phyloP scores from a whole-genome alignment of 1,140 invertebrate genomes.

The Nephila pilipes region DNA sequence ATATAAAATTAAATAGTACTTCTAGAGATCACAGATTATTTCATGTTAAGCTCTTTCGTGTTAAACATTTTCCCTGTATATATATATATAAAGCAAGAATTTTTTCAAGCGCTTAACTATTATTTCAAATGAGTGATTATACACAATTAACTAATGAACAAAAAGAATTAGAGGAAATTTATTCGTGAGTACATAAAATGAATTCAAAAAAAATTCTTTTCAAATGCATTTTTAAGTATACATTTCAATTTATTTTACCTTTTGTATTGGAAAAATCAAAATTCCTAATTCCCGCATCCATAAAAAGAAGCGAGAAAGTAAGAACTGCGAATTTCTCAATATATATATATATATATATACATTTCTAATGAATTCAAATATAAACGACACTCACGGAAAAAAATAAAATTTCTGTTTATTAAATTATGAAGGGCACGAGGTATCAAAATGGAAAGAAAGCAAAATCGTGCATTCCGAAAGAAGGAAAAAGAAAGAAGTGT shows the following conservation, averaged over 20 bases:
- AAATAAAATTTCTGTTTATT: slow-evolving; percentile 48
- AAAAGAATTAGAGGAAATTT: too few species aligned
- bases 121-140: too few species aligned
- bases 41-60: too few species aligned
- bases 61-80: too few species aligned
- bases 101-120: too few species aligned
- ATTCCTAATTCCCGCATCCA: slow-evolving; percentile 11
- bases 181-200: too few species aligned
- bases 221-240: not conserved
- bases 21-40: too few species aligned
- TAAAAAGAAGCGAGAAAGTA: not conserved
- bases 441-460: slow-evolving; percentile 11
- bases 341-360: too few species aligned
- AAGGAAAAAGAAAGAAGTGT: not conserved
- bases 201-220: not conserved
- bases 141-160: too few species aligned
- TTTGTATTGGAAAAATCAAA: not conserved
- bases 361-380: not conserved
- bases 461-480: not conserved
- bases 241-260: not conserved
- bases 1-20: too few species aligned
- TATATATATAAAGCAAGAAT: too few species aligned
- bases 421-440: slow-evolving; percentile 5
- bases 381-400: not conserved
- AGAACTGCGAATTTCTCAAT: too few species aligned